phyloP scores from a whole-genome alignment of 2,113 vertebrate species.

The Prunella himalayana region DNA sequence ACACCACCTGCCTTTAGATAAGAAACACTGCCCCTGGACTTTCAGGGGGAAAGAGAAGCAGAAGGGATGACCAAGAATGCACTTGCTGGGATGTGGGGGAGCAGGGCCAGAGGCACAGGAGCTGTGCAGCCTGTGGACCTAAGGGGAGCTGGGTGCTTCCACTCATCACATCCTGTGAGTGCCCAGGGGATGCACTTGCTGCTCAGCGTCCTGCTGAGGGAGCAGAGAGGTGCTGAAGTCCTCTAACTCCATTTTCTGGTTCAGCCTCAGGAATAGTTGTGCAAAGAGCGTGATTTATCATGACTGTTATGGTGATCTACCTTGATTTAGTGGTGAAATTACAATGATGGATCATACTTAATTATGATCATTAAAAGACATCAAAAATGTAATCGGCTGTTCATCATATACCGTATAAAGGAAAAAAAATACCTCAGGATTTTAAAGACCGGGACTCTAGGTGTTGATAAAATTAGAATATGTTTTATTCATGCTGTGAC shows the following conservation, averaged over 20 bases:
- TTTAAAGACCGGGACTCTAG: conserved; percentile 35
- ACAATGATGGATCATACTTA: conserved; percentile 68
- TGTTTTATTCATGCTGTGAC: conserved; percentile 51
- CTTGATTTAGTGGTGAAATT: conserved; percentile 71
- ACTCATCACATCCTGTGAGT: fast-evolving
- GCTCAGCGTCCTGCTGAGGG: background rate
- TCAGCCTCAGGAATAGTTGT: conserved; percentile 14
- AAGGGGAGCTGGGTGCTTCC: background rate
- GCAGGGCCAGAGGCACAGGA: background rate
- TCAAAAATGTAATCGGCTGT: conserved; percentile 67
- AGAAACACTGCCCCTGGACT: background rate
- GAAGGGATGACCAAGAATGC: background rate
- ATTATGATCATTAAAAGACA: conserved; percentile 72
- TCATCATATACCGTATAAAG: conserved; percentile 63
- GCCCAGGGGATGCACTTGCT: background rate
- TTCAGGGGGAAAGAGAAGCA: background rate
- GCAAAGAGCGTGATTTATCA: conserved; percentile 53
- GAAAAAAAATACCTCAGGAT: conserved; percentile 27
- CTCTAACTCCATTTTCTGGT: conserved; percentile 24
- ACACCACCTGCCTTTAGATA: background rate
- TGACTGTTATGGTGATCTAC: conserved; percentile 50
- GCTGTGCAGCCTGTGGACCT: fast-evolving
- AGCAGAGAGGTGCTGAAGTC: background rate
- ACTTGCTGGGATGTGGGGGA: background rate
- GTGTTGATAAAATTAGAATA: conserved; percentile 59